Percentiles rank a stretch among this genome's conserved stretches.
These are phyloP conservation scores for Anabacerthia variegaticeps DNA, from an alignment of 2,797 vertebrate species.

Conservation along the genomic window DNA sequence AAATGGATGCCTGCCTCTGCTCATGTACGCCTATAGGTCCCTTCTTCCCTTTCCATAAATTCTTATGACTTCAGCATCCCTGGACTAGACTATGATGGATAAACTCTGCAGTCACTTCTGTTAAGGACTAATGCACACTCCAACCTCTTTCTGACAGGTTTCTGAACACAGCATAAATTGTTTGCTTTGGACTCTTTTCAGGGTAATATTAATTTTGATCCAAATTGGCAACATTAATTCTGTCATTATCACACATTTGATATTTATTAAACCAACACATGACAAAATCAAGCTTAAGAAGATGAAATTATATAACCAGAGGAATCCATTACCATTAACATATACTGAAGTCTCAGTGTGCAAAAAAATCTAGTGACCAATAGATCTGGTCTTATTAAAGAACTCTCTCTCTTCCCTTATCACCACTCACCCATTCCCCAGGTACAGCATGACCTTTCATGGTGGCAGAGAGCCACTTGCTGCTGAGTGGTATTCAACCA, in stretches of 20 bases:
- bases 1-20: slow-evolving; percentile 2
- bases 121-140: slow-evolving; percentile 7
- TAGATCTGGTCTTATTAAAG: neutral
- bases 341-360: neutral
- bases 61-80: slow-evolving; percentile 1
- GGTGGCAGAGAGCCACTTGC: neutral
- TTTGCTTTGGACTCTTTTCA: slow-evolving; percentile 34
- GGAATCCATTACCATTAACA: neutral
- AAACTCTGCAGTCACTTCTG: slow-evolving; percentile 44
- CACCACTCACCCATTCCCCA: neutral
- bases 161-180: slow-evolving; percentile 2
- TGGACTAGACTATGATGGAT: slow-evolving; percentile 35
- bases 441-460: neutral
- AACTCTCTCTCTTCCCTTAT: neutral
- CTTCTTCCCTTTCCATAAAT: slow-evolving; percentile 34
- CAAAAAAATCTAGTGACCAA: neutral
- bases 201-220: neutral
- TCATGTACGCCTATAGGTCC: neutral
- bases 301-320: neutral
- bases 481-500: neutral
- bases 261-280: neutral
- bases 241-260: neutral
- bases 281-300: neutral
- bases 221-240: neutral
- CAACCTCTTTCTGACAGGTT: slow-evolving; percentile 27